A percentile compares a stretch with the other conserved stretches of the same genome.
Conservation (phyloP, 2,113 vertebrate species). For the Python bivittatus region DNA sequence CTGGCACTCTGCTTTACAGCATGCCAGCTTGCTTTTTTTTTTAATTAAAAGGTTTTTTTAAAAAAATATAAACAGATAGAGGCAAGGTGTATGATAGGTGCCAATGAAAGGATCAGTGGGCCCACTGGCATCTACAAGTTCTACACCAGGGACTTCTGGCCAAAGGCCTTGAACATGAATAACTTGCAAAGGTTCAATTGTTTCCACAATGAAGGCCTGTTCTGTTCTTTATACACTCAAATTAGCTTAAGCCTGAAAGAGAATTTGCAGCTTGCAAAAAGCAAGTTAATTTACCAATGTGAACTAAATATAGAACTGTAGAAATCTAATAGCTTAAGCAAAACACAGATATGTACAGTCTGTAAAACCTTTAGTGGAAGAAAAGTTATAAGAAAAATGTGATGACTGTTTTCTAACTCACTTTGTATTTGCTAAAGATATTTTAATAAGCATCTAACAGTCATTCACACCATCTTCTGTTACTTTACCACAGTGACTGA, state of each 20-base stretch:
- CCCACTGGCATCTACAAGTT: background rate
- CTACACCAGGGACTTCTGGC: background rate
- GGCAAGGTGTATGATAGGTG: background rate
- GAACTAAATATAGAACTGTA: background rate
- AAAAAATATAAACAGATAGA: background rate
- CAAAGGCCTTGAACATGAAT: background rate
- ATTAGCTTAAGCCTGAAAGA: background rate
- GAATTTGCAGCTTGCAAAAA: background rate
- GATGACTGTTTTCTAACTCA: background rate
- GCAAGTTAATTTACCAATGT: background rate
- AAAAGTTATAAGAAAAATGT: constrained; percentile 5
- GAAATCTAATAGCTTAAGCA: background rate
- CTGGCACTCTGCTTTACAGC: background rate
- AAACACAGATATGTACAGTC: background rate
- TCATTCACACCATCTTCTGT: background rate
- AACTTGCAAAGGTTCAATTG: background rate
- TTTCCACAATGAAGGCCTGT: background rate
- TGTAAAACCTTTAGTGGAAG: background rate
- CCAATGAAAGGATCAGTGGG: background rate
- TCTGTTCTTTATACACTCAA: background rate
- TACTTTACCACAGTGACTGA: background rate
- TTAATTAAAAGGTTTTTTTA: background rate
- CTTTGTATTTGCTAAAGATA: background rate
- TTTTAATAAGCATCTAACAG: constrained; percentile 16
- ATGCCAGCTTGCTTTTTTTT: background rate